A percentile compares a stretch with the other conserved stretches of the same genome.
phyloP scores from a whole-genome alignment of 2,888 invertebrate genomes.

The Leptopilina syphax region DNA sequence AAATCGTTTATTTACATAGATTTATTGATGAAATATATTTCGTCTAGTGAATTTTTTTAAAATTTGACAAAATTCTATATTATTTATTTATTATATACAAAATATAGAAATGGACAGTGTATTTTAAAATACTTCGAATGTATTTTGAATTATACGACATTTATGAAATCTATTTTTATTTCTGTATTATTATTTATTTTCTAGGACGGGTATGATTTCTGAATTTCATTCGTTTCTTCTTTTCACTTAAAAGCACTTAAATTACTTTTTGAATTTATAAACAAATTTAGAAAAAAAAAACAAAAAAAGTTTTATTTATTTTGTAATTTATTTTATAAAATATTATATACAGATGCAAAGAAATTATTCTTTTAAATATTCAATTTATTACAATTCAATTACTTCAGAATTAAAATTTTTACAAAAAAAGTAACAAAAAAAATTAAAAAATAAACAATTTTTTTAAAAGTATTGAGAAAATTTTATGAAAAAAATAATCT shows the following conservation, averaged over 20 bases:
- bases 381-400: too few relatives aligned
- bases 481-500: too few relatives aligned
- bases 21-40: neutral
- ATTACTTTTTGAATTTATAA: neutral
- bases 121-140: too few relatives aligned
- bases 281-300: neutral
- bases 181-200: neutral
- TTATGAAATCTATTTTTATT: neutral
- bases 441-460: neutral
- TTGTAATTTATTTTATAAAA: neutral
- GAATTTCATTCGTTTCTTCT: neutral
- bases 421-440: neutral
- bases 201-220: neutral
- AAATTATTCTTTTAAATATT: too few relatives aligned
- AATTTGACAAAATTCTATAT: neutral
- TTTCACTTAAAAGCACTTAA: slow-evolving; percentile 1
- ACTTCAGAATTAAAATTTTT: too few relatives aligned
- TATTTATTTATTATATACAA: neutral
- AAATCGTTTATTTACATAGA: neutral
- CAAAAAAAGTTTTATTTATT: neutral
- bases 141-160: too few relatives aligned
- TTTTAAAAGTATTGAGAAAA: neutral
- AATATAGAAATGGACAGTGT: neutral
- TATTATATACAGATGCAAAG: too few relatives aligned
- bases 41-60: neutral